Evolutionary conservation across 2,888 invertebrate genomes (phyloP).

Genomic region (Luffia ferchaultella): DNA sequence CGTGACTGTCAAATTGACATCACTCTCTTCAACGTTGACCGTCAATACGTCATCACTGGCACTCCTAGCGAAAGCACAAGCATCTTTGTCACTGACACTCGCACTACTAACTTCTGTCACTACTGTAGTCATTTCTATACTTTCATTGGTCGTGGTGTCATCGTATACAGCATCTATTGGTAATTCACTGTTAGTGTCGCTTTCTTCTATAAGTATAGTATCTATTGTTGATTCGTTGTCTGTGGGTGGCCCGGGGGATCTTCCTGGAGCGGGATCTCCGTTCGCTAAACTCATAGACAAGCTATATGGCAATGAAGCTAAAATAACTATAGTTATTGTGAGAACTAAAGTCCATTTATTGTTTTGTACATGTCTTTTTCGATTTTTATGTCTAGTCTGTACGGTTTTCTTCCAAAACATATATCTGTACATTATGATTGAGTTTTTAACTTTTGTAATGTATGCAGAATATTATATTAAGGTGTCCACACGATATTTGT

Average conservation of each 20-base stretch:
- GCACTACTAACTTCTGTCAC: conserved; percentile 20
- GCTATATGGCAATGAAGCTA: conserved; percentile 47
- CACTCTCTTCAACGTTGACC: conserved; percentile 42
- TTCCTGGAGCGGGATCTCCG: conserved; percentile 72
- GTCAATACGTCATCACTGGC: conserved; percentile 50
- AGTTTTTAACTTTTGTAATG: too few relatives aligned
- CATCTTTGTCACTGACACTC: conserved; percentile 18
- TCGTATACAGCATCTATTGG: conserved; percentile 25
- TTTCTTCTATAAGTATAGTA: conserved; percentile 17
- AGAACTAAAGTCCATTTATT: conserved; percentile 10
- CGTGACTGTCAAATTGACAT: conserved; percentile 54
- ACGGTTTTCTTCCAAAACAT: neutral
- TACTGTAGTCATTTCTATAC: conserved; percentile 23
- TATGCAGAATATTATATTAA: too few relatives aligned
- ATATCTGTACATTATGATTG: neutral
- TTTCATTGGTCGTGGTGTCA: conserved; percentile 28
- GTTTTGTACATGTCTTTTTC: neutral
- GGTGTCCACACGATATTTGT: too few relatives aligned
- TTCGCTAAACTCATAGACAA: conserved; percentile 49
- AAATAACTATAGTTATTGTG: conserved; percentile 31
- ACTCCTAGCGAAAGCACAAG: conserved; percentile 51
- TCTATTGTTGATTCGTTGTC: neutral
- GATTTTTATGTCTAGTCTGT: neutral
- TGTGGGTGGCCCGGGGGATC: conserved; percentile 70
- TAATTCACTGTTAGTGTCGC: conserved; percentile 23